phyloP scores from a whole-genome alignment of 2,113 vertebrate species.

The Caranx ignobilis region DNA sequence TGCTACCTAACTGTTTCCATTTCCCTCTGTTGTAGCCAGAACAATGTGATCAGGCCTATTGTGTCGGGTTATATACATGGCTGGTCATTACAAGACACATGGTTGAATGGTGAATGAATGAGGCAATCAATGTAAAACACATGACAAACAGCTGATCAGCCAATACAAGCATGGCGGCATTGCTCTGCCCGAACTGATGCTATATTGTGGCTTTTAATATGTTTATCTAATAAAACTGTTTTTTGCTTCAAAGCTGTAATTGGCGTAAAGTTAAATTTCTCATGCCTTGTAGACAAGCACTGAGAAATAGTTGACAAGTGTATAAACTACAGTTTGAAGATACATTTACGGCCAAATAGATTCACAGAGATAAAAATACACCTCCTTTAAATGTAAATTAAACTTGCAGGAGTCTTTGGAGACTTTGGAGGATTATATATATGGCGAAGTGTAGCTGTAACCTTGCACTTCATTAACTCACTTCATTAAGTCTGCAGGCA shows the following conservation, averaged over 20 bases:
- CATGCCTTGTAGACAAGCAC: background rate
- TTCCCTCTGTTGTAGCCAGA: too few relatives aligned
- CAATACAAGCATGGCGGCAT: background rate
- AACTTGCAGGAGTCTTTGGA: background rate
- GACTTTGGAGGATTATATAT: background rate
- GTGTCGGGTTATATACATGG: too few relatives aligned
- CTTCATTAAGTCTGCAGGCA: constrained; percentile 30
- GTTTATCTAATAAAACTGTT: background rate
- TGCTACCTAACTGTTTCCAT: too few relatives aligned
- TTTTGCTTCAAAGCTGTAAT: background rate
- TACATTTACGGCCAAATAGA: background rate
- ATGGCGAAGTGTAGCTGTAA: background rate
- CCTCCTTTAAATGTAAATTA: background rate
- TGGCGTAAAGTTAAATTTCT: too few relatives aligned
- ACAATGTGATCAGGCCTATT: too few relatives aligned
- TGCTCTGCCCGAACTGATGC: background rate
- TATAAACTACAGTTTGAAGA: background rate
- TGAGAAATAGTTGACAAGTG: background rate
- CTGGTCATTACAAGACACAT: too few relatives aligned
- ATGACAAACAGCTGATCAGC: background rate
- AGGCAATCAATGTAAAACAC: background rate
- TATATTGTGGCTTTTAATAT: background rate
- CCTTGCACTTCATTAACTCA: constrained; percentile 53
- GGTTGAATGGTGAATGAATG: background rate
- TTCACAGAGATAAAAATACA: background rate